These are phyloP conservation scores for Charadrius vociferus DNA, from an alignment of 2,113 vertebrate species.

Conservation along the genomic window DNA sequence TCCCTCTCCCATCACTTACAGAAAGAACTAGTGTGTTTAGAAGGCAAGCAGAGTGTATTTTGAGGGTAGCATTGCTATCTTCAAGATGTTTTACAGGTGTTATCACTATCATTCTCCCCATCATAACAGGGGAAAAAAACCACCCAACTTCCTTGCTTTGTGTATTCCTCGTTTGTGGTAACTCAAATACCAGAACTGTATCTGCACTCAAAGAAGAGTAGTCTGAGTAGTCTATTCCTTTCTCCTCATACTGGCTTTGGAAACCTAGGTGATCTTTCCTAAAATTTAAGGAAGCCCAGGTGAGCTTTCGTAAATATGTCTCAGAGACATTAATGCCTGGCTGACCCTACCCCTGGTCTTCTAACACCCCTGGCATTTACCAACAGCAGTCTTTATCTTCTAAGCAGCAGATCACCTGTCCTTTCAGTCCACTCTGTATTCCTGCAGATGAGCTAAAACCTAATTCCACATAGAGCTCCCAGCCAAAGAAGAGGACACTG, in stretches of 20 bases:
- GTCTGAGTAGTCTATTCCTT: background rate
- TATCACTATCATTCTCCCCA: background rate
- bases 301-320: background rate
- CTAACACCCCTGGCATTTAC: background rate
- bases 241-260: background rate
- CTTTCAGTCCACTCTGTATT: background rate
- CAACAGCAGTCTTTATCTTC: background rate
- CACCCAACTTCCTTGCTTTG: background rate
- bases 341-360: background rate
- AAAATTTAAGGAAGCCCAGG: background rate
- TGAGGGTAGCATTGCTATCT: background rate
- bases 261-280: background rate
- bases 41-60: background rate
- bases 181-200: background rate
- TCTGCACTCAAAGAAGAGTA: background rate
- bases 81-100: background rate
- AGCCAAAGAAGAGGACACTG: background rate
- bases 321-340: background rate
- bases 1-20: background rate
- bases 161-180: background rate
- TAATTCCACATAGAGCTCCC: background rate
- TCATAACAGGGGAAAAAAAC: background rate
- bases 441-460: background rate
- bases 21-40: background rate
- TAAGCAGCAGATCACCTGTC: background rate